Percentiles rank a stretch among this genome's conserved stretches.
phyloP scores from a whole-genome alignment of 2,113 vertebrate genomes.

The Plotosus lineatus region DNA sequence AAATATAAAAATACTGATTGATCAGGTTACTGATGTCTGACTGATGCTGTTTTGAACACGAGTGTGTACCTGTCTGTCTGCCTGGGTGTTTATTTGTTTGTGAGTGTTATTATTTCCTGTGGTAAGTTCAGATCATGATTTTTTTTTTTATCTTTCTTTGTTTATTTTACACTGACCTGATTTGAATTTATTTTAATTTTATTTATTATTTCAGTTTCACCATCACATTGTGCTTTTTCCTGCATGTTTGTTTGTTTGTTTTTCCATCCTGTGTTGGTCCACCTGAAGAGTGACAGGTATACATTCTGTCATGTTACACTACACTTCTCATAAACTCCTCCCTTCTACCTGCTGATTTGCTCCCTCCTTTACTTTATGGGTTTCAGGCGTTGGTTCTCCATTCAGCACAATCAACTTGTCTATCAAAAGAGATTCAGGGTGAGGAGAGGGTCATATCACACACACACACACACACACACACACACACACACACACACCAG shows the following conservation, averaged over 20 bases:
- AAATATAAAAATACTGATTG: no score
- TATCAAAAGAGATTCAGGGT: slow-evolving; percentile 99
- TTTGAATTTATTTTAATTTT: background rate
- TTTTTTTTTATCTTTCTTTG: background rate
- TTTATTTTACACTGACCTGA: background rate
- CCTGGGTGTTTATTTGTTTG: background rate
- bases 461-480: slow-evolving; percentile 44
- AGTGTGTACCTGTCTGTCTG: background rate
- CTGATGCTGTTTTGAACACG: no score
- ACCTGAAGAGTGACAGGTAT: slow-evolving; percentile 26
- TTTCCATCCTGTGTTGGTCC: slow-evolving; percentile 22
- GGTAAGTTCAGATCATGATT: no score
- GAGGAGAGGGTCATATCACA: slow-evolving; percentile 24
- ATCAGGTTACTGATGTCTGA: no score
- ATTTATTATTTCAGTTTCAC: slow-evolving; percentile 1
- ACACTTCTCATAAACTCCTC: background rate
- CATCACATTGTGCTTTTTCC: background rate
- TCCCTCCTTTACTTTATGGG: slow-evolving; percentile 16
- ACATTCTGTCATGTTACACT: background rate
- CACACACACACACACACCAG: slow-evolving; percentile 21
- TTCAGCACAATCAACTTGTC: slow-evolving; percentile 97
- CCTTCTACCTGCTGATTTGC: background rate
- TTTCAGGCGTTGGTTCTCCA: slow-evolving; percentile 97
- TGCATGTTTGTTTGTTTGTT: slow-evolving; percentile 21
- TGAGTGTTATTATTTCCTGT: background rate